Evolutionary conservation across 1,140 invertebrate species (phyloP), one percentile per base, ranked within the genome.

Genomic region (Idris sp.): DNA sequence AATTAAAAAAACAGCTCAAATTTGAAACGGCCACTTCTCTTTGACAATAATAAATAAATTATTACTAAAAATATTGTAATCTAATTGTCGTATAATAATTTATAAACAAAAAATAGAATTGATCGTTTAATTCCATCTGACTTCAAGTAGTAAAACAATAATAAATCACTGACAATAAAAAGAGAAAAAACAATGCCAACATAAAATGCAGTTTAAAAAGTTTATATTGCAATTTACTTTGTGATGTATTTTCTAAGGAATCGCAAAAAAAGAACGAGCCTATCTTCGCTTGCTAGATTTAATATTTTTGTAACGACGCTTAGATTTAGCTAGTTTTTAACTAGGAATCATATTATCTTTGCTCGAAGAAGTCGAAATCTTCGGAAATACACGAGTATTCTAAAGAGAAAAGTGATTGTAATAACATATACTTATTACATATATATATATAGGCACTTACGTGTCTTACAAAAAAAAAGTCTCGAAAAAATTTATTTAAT

Each of bases 251-350:
- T 81, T 78, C 68, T 74, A 77, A 69, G 62, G 62, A 74, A 74
- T 58, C 58, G 14, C 30, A 28, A 43, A 46, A 15, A 49, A 68
- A n/a, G n/a, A 46, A 72, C 59, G 48, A 48, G 53, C 73, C 58
- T 83, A 85, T 81, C 81, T 86, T 85, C 68, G 85, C 84, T 87
- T 87, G 79, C 79, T 87, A 87, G 85, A 86, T 87, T 87, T 87
- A 87, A 87, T 87, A 87, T 87, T 87, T 87, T 87, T 87, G 84
- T 87, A 87, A 87, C 80, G 73, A 85, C 67, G 85, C 84, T 78
- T 84, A 84, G 79, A 49, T 48, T 74, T 83, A 83, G 83, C 74
- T 79, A 81, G 75, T 85, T 86, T 78, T 61, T 85, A 76, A 56
- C 58, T 78, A 72, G 73, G n/a, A n/a, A 67, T 71, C 59, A 35